Evolutionary conservation across 64 coral and sea anemone genomes (phyloP), one percentile per base, ranked within the genome.

Genomic region (Pocillopora verrucosa): DNA sequence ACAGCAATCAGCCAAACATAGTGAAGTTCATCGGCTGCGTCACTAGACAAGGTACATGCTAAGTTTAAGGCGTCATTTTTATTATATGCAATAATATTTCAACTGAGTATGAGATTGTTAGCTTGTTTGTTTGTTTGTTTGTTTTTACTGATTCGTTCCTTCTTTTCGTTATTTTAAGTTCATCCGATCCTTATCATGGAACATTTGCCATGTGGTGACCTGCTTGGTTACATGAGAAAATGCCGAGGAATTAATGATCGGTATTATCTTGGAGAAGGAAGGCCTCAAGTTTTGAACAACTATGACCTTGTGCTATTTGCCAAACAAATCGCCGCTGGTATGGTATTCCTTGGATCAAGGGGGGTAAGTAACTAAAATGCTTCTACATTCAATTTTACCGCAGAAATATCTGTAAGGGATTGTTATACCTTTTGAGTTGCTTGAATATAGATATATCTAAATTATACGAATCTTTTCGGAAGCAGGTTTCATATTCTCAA

Each of bases 181-280:
- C 67, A 70, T 26, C 67, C 67, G n/a, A 70, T 70, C 4, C 67
- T 70, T 0, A 24, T 70, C 9, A 70, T 70, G 67, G 67, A 70
- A 24, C n/a, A 70, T 20, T 70, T 70, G 67, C 20, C 67, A 24
- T 26, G n/a, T 70, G 67, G 67, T 30, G 67, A 70, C 67, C 9
- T 80, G 56, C 58, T 80, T 20, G 78, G 78, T 59, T 80, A 59
- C 61, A 57, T 80, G 78, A 80, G 78, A 25, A 80, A 80, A 26
- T 61, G 78, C 78, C 78, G 78, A 15, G 78, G 78, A 61, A 35
- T 80, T 60, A 22, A 60, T 26, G 78, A 80, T 26, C 22, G 61
- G 13, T 80, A 62, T 59, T 25, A 60, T 80, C 78, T 58, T 15
- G 78, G 78, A 80, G 45, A 80, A 57, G 78, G 78, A 26, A 59